Conservation (phyloP, 2,888 invertebrate genomes). For the Nemurella pictetii region DNA sequence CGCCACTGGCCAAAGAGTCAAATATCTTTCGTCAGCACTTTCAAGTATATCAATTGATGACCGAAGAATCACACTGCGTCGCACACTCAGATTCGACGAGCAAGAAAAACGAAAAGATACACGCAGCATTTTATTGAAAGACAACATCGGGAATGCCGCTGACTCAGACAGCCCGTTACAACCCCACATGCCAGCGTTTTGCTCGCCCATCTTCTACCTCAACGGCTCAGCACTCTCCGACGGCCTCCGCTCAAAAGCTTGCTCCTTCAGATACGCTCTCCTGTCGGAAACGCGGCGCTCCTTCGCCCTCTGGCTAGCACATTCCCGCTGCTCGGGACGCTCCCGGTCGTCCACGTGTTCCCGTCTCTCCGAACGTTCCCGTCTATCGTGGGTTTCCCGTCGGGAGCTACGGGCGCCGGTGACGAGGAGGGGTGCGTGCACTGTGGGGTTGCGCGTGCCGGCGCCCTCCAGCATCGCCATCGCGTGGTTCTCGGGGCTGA, state of each 20-base stretch:
- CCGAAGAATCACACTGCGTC: neutral
- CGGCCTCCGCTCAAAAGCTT: neutral
- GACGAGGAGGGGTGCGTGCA: neutral
- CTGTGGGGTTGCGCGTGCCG: neutral
- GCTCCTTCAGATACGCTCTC: neutral
- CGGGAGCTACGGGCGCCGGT: neutral
- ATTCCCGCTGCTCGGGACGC: too few relatives aligned
- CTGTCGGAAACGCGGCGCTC: too few relatives aligned
- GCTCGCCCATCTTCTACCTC: neutral
- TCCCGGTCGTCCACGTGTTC: too few relatives aligned
- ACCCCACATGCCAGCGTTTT: too few relatives aligned
- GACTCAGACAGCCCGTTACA: neutral
- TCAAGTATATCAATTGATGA: neutral
- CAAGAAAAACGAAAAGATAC: neutral
- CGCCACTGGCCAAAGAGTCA: too few relatives aligned
- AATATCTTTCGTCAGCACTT: neutral
- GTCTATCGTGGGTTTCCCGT: neutral
- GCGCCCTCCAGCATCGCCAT: neutral
- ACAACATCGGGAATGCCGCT: neutral
- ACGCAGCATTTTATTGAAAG: neutral
- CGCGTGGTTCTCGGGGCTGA: neutral
- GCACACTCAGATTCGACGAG: too few relatives aligned
- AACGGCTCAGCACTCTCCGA: neutral
- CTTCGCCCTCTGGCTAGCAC: too few relatives aligned
- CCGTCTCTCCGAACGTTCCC: neutral